Conservation (phyloP, 2,797 vertebrate species). For the Pachyuromys duprasi region DNA sequence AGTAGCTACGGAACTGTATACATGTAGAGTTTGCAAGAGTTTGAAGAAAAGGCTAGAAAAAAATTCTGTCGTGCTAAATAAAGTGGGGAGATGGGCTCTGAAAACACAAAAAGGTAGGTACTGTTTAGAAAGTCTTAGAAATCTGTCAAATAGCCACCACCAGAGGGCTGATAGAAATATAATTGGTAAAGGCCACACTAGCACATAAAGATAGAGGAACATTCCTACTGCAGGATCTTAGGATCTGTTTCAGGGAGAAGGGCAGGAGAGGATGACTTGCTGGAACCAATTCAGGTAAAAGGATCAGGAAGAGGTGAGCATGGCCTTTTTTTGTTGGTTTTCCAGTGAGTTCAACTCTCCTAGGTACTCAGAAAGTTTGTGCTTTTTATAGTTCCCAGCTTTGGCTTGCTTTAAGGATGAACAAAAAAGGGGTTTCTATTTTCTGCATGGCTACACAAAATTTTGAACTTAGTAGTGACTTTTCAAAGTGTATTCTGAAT, state of each 20-base stretch:
- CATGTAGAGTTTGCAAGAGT: neutral
- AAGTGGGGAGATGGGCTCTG: neutral
- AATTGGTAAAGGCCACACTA: neutral
- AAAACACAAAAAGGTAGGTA: neutral
- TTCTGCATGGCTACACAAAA: slow-evolving; percentile 6
- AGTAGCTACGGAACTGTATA: neutral
- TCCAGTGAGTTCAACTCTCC: neutral
- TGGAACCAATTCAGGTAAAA: neutral
- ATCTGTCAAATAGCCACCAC: neutral
- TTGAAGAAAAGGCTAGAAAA: neutral
- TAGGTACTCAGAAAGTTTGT: neutral
- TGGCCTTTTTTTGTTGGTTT: neutral
- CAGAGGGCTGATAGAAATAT: neutral
- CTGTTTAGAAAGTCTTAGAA: neutral
- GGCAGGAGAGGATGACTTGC: neutral
- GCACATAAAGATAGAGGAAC: neutral
- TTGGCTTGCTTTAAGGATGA: neutral
- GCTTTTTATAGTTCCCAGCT: neutral
- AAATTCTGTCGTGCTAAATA: neutral
- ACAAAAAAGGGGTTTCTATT: neutral
- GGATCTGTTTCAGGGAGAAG: neutral
- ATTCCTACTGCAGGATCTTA: neutral
- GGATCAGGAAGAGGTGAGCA: neutral
- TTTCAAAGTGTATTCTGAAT: slow-evolving; percentile 39
- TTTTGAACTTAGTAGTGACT: neutral